Evolutionary conservation across 2,888 invertebrate genomes (phyloP).

Genomic region (Phengaris alcon): DNA sequence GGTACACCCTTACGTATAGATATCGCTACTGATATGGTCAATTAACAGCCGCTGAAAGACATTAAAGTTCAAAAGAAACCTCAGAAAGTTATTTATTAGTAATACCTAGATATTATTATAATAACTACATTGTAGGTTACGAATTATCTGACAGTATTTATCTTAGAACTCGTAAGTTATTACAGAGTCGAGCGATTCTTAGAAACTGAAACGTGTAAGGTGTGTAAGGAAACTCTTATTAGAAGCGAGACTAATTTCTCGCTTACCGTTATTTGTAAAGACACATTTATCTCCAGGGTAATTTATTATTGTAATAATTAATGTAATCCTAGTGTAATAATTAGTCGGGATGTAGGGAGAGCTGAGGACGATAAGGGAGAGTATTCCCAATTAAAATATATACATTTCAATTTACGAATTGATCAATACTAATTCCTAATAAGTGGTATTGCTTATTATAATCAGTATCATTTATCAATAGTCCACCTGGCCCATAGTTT

Average conservation of each 20-base stretch:
- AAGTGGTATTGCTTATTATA: too few relatives aligned
- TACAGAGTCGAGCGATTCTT: neutral
- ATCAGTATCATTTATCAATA: too few relatives aligned
- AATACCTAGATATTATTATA: neutral
- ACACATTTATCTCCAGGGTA: conserved; percentile 11
- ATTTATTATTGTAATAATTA: conserved; percentile 13
- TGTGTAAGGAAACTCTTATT: neutral
- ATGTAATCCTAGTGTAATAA: neutral
- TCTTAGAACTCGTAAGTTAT: neutral
- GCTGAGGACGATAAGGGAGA: neutral
- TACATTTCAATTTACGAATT: neutral
- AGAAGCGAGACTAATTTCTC: neutral
- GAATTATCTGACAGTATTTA: neutral
- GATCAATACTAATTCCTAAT: neutral
- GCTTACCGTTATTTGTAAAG: conserved; percentile 11
- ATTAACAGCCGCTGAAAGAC: too few relatives aligned
- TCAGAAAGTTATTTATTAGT: neutral
- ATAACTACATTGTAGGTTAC: neutral
- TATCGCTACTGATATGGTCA: too few relatives aligned
- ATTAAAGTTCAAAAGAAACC: too few relatives aligned
- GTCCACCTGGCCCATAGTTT: too few relatives aligned
- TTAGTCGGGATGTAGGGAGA: neutral
- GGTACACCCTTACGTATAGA: too few relatives aligned
- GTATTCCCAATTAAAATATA: neutral
- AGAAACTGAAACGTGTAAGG: conserved; percentile 17